Conservation (phyloP, 2,888 invertebrate species). For the Eupithecia insigniata region DNA sequence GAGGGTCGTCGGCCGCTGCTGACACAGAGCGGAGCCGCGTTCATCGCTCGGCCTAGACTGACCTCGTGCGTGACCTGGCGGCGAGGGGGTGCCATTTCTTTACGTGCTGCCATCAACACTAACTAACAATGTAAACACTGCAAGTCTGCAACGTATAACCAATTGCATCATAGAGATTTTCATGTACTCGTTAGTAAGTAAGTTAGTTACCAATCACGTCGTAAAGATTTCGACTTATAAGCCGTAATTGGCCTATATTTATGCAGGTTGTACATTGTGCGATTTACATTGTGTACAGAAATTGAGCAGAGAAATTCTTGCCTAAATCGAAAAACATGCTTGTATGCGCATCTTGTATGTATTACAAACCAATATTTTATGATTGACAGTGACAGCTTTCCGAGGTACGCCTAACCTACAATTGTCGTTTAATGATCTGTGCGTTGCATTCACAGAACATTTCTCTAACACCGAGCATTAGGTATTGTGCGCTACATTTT, state of each 20-base stretch:
- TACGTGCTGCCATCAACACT: neutral
- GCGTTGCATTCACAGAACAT: no score
- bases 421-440: no score
- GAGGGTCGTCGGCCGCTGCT: conserved; percentile 58
- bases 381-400: no score
- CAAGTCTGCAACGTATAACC: neutral
- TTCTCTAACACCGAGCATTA: no score
- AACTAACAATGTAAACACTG: conserved; percentile 9
- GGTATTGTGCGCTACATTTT: no score
- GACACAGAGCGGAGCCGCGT: conserved; percentile 56
- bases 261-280: neutral
- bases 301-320: neutral
- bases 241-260: conserved; percentile 2
- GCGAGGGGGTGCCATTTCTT: conserved; percentile 18
- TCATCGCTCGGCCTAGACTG: conserved; percentile 77
- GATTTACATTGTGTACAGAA: neutral
- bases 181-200: neutral
- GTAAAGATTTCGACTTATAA: neutral
- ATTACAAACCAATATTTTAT: neutral
- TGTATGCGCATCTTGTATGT: no score
- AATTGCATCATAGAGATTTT: conserved; percentile 5
- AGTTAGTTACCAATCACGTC: conserved; percentile 1
- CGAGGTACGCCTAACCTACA: no score
- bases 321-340: neutral
- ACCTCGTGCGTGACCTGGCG: conserved; percentile 67